Evolutionary conservation across 1,140 invertebrate genomes (phyloP), one percentile per base, ranked within the genome.

Genomic region (Drosophila baimaii): DNA sequence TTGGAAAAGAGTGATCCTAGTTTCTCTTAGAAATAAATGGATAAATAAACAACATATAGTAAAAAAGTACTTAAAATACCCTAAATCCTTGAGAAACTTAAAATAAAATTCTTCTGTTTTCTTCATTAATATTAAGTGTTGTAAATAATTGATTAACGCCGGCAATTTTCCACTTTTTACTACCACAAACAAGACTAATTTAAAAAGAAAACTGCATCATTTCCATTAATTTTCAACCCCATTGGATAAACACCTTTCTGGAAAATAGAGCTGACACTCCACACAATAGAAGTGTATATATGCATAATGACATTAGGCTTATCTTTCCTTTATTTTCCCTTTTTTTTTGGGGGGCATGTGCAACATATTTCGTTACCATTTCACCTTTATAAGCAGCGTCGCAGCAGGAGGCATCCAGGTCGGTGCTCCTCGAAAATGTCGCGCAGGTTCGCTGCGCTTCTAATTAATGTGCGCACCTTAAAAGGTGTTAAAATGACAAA

Each of bases 401-500:
- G 57, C 82, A 86, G 82, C 75, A 69, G 81, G 81, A 77, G 58
- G 65, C 12, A 33, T 44, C 43, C 41, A 43, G 19, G 25, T 52
- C 57, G 29, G 29, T 49, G 35, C 54, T 79, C 69, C 62, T 61
- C 51, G 43, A 61, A 61, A 64, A 31, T 57, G 63, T 88, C 66
- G 72, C 51, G 59, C 52, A 44, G 84, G 81, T 81, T 79, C 49
- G 84, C 72, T 90, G 78, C 66, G 54, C 77, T 90, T 85, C 55
- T 80, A 82, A 90, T 82, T 86, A 79, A 82, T 90, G 78, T 73
- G 70, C 72, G 66, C 85, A 72, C 66, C 63, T 80, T 65, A 61
- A 82, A 90, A 90, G 82, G 86, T 88, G 86, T 86, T 90, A 90
- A 90, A 80, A 82, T 90, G 86, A 90, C 86, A 90, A 90, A 90